phyloP scores from a whole-genome alignment of 1,140 invertebrate genomes.

The Neoseiulus cucumeris region DNA sequence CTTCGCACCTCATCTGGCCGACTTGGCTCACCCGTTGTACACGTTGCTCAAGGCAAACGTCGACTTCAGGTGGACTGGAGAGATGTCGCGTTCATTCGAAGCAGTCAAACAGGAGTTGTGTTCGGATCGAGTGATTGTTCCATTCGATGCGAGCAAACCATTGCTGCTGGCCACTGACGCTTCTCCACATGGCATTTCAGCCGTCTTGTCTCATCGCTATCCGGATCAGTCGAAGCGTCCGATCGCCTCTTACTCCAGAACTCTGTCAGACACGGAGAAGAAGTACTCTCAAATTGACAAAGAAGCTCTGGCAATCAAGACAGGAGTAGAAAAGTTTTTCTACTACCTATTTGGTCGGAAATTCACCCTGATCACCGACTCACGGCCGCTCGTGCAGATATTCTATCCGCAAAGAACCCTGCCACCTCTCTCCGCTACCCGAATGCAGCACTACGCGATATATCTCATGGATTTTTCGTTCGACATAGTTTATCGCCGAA shows the following conservation, averaged over 20 bases:
- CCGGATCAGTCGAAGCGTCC: constrained; percentile 26
- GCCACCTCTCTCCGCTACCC: constrained; percentile 23
- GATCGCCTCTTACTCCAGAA: constrained; percentile 30
- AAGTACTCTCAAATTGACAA: constrained; percentile 34
- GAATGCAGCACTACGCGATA: constrained; percentile 27
- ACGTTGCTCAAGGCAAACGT: constrained; percentile 19
- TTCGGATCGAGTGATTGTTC: not conserved
- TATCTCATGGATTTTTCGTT: constrained; percentile 2
- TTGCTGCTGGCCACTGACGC: constrained; percentile 26
- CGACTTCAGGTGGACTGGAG: not conserved
- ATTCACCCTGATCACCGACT: constrained; percentile 32
- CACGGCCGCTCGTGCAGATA: constrained; percentile 30
- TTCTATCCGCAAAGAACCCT: constrained; percentile 24
- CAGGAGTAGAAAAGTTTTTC: constrained; percentile 33
- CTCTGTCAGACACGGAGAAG: constrained; percentile 27
- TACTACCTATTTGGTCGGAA: constrained; percentile 30
- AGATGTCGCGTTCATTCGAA: not conserved
- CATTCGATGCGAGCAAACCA: not conserved
- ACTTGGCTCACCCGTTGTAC: constrained; percentile 25
- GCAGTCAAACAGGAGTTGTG: not conserved
- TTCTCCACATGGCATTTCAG: constrained; percentile 29
- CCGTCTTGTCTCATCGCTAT: constrained; percentile 27
- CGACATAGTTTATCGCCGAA: too few relatives aligned
- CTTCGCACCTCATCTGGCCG: constrained; percentile 27
- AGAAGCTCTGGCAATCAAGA: constrained; percentile 34